A percentile compares a stretch with the other conserved stretches of the same genome.
Evolutionary conservation across 2,113 vertebrate genomes (phyloP).

Genomic region (Zeus faber): DNA sequence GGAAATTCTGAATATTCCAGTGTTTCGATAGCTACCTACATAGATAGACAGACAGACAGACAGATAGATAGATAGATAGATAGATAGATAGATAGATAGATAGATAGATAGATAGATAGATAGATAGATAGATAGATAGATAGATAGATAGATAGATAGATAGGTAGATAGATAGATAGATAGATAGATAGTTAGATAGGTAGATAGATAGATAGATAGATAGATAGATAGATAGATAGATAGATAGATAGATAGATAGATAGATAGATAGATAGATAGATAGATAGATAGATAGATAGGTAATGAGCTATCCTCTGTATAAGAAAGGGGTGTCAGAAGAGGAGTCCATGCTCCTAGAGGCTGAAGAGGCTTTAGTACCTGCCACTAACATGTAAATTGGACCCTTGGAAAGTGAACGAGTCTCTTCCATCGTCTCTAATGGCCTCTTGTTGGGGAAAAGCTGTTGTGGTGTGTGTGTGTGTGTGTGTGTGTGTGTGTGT

Average conservation of each 20-base stretch:
- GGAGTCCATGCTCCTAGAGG: constrained; percentile 31
- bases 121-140: not conserved
- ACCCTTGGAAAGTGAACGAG: constrained; percentile 67
- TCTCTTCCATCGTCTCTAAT: constrained; percentile 71
- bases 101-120: not conserved
- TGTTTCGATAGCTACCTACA: not conserved
- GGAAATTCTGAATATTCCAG: too few species aligned
- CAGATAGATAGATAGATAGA: not conserved
- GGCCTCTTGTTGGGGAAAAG: constrained; percentile 64
- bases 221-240: not conserved
- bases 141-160: not conserved
- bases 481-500: constrained; percentile 22
- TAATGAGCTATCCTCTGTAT: constrained; percentile 33
- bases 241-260: not conserved
- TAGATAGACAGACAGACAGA: not conserved
- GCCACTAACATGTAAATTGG: constrained; percentile 63
- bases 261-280: not conserved
- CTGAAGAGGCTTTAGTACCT: constrained; percentile 59
- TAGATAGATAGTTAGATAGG: not conserved
- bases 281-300: not conserved
- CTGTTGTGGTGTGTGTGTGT: constrained; percentile 22
- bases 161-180: not conserved
- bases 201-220: not conserved
- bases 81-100: not conserved
- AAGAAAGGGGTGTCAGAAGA: constrained; percentile 38